Evolutionary conservation across 2,888 invertebrate genomes (phyloP), one percentile per base, ranked within the genome.

Genomic region (Brenthis hecate): DNA sequence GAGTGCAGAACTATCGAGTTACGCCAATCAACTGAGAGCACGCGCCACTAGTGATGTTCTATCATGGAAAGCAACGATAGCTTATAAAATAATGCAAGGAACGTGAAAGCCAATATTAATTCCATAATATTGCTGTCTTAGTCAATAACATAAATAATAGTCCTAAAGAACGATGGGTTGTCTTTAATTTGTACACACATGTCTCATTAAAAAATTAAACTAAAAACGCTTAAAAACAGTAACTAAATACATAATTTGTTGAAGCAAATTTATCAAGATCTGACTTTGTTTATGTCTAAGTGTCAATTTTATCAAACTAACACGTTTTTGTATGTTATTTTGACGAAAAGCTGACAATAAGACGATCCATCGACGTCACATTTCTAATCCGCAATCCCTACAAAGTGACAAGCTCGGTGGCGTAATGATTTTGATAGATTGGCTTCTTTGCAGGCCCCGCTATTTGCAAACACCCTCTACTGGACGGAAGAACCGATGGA

Each of bases 371-470:
- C 78, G 80, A 80, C 68, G 79, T 70, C 56, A 69, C 66, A 64
- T 47, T 58, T 36, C 64, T 65, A 66, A 70, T 70, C 69, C 71
- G 69, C 77, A 81, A 79, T 77, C 85, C 76, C 87, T 87, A 85
- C 60, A 76, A 75, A 75, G 84, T 86, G 88, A 88, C 89, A 85
- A 82, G 80, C 84, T 80, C 82, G 89, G 91, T 89, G 91, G 91
- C 90, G 91, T 91, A 91, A 92, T 90, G 89, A 83, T 89, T 92
- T 92, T 92, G 92, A 92, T 92, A 92, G 92, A 92, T 92, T 92
- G 92, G 92, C 92, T 92, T 91, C 92, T 91, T 91, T 43, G 87
- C 88, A 83, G 83, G 83, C 91, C 89, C 89, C 86, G 83, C 88
- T 92, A 91, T 92, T 91, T 91, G 91, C 91, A 92, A 92, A 91